These are phyloP conservation scores for Pogoniulus pusillus DNA, from an alignment of 2,797 vertebrate genomes.

Conservation along the genomic window DNA sequence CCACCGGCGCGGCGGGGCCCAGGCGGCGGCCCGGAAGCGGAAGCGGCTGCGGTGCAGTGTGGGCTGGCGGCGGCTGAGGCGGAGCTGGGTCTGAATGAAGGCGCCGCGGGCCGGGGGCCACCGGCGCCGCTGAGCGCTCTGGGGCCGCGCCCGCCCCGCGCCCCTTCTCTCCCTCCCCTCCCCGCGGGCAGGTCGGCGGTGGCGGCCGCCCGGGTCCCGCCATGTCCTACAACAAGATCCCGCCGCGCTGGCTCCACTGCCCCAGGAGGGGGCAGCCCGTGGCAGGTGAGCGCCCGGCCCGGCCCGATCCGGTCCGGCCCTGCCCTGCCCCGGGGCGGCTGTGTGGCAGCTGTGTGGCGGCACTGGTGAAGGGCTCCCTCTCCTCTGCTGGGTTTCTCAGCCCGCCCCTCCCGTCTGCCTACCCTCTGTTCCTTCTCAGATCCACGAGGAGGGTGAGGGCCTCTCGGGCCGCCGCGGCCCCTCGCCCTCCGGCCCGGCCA, in stretches of 20 bases:
- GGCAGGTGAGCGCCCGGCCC: slow-evolving; percentile 82
- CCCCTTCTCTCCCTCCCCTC: not conserved
- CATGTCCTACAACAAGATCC: slow-evolving; percentile 92
- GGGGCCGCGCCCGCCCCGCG: not conserved
- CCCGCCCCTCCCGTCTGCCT: not conserved
- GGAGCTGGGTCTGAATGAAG: slow-evolving; percentile 65
- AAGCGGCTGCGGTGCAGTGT: slow-evolving; percentile 55
- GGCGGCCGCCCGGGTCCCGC: not conserved
- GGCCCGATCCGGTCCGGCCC: not conserved
- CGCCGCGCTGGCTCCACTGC: slow-evolving; percentile 94
- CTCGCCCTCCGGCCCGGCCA: not conserved
- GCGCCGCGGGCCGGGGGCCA: slow-evolving; percentile 45
- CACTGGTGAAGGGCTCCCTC: not conserved
- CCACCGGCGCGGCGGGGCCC: not conserved
- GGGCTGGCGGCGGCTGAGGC: slow-evolving; percentile 31
- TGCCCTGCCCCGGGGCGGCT: not conserved
- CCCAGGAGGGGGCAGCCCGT: slow-evolving; percentile 94
- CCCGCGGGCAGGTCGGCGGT: not conserved
- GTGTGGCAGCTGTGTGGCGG: not conserved
- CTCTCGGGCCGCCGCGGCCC: not conserved
- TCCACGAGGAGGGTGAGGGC: not conserved
- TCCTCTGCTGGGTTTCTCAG: not conserved
- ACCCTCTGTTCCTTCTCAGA: not conserved
- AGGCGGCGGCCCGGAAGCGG: slow-evolving; percentile 8
- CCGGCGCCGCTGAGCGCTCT: not conserved